These are phyloP conservation scores for Protodeltote pygarga DNA, from an alignment of 2,888 invertebrate genomes.

Conservation along the genomic window DNA sequence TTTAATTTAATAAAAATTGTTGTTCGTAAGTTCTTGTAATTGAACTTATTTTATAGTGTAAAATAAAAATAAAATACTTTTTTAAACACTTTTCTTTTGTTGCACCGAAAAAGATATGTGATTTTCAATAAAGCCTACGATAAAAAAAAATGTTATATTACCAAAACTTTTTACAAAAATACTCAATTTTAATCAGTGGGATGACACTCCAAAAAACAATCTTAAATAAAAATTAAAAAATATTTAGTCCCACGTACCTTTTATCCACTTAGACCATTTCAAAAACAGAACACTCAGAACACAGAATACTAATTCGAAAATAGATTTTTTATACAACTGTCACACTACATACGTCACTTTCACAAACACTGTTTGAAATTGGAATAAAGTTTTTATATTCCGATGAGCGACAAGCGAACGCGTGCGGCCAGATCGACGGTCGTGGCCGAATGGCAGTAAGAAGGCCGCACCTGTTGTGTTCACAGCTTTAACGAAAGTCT, in stretches of 20 bases:
- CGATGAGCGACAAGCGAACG: constrained; percentile 38
- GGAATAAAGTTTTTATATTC: constrained; percentile 45
- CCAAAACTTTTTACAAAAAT: no score
- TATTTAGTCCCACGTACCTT: constrained; percentile 35
- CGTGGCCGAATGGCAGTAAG: constrained; percentile 63
- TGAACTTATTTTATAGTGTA: no score
- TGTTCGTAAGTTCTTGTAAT: no score
- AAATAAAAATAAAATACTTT: no score
- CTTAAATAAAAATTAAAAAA: background rate
- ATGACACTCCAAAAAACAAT: no score
- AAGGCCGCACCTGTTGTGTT: constrained; percentile 74
- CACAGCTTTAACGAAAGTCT: constrained; percentile 45
- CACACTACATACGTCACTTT: constrained; percentile 34
- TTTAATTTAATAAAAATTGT: no score
- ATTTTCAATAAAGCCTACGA: no score
- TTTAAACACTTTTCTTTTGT: no score
- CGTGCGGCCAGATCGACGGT: constrained; percentile 66
- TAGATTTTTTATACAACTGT: constrained; percentile 23
- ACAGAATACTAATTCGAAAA: constrained; percentile 15
- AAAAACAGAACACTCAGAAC: constrained; percentile 23
- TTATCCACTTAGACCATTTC: constrained; percentile 30
- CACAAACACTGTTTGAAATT: constrained; percentile 47
- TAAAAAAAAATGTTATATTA: no score
- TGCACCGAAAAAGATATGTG: no score
- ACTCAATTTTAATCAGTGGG: no score